phyloP scores from a whole-genome alignment of 2,888 invertebrate genomes.

The Harmothoe impar region DNA sequence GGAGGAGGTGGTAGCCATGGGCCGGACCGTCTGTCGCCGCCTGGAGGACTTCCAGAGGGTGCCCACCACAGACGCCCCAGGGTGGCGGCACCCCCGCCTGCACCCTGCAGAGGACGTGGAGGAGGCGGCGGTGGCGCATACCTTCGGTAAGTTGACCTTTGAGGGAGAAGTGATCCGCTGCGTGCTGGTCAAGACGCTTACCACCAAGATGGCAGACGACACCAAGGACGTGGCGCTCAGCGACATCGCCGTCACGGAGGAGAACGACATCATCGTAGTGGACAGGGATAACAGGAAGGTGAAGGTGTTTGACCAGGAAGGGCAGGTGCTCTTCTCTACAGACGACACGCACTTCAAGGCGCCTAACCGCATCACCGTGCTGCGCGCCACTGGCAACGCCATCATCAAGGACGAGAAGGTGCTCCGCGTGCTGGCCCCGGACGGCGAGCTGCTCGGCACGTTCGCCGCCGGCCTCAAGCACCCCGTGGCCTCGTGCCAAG shows the following conservation, averaged over 20 bases:
- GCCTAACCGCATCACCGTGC: constrained; percentile 69
- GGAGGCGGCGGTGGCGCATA: constrained; percentile 55
- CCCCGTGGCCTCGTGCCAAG: constrained; percentile 71
- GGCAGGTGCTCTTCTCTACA: constrained; percentile 57
- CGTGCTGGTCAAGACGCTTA: constrained; percentile 68
- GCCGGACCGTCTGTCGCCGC: constrained; percentile 66
- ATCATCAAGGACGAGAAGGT: constrained; percentile 72
- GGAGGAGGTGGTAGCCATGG: constrained; percentile 73
- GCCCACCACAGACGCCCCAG: constrained; percentile 64
- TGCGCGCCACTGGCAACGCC: constrained; percentile 65
- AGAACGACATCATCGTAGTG: constrained; percentile 69
- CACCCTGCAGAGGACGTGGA: constrained; percentile 69
- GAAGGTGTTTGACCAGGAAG: constrained; percentile 68
- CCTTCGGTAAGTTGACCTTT: constrained; percentile 72
- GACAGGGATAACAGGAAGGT: constrained; percentile 71
- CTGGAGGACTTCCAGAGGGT: constrained; percentile 70
- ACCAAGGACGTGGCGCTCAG: constrained; percentile 69
- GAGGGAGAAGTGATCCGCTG: constrained; percentile 71
- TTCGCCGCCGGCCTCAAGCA: constrained; percentile 71
- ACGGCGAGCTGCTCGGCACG: constrained; percentile 67
- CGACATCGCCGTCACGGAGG: constrained; percentile 69
- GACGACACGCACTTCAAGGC: constrained; percentile 66
- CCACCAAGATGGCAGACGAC: constrained; percentile 66
- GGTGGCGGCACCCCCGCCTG: constrained; percentile 72
- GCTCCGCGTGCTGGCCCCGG: constrained; percentile 67